Evolutionary conservation across 2,797 vertebrate species (phyloP).

Genomic region (Lithobates sylvaticus): DNA sequence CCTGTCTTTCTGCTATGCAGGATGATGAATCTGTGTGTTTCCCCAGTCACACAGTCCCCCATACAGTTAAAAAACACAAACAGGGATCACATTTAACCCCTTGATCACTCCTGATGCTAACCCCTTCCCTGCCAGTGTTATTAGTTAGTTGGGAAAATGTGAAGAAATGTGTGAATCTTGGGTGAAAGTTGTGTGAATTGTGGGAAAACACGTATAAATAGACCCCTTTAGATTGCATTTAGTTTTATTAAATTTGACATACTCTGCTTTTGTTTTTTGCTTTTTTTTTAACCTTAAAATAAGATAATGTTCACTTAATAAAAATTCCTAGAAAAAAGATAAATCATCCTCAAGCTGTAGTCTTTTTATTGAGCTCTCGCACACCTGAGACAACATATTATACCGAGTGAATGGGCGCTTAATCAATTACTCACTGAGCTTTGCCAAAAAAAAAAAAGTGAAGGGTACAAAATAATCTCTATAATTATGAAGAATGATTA

Average conservation of each 20-base stretch:
- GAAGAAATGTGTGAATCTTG: too few relatives aligned
- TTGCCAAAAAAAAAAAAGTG: conserved; percentile 76
- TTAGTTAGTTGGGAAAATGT: too few relatives aligned
- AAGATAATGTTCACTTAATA: conserved; percentile 51
- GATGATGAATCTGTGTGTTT: too few relatives aligned
- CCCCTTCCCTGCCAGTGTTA: too few relatives aligned
- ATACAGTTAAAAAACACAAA: too few relatives aligned
- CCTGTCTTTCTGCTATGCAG: too few relatives aligned
- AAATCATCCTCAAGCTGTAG: conserved; percentile 80
- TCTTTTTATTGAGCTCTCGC: conserved; percentile 77
- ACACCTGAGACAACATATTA: conserved; percentile 84
- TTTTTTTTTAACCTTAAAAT: neutral
- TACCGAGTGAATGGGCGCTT: conserved; percentile 74
- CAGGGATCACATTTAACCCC: too few relatives aligned
- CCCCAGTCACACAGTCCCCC: too few relatives aligned
- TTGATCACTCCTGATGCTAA: too few relatives aligned
- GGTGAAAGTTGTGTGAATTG: too few relatives aligned
- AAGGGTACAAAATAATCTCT: conserved; percentile 54
- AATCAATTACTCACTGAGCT: conserved; percentile 76
- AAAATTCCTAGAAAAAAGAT: conserved; percentile 62
- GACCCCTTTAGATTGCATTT: neutral
- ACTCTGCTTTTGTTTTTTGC: too few relatives aligned
- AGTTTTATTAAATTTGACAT: neutral
- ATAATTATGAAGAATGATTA: conserved; percentile 59
- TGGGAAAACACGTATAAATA: too few relatives aligned